phyloP scores from a whole-genome alignment of 2,888 invertebrate species.

The Noctua janthina region DNA sequence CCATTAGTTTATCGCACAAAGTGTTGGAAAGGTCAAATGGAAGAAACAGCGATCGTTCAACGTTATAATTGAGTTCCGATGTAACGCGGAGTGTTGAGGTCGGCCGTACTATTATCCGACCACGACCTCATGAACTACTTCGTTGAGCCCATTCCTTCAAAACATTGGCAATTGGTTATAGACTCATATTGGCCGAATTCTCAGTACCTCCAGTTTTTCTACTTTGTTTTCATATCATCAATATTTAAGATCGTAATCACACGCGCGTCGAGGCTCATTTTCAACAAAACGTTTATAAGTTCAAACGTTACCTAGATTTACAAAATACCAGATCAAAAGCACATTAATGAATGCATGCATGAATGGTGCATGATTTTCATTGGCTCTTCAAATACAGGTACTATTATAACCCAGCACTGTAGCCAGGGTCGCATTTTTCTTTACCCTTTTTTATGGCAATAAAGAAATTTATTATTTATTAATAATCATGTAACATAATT shows the following conservation, averaged over 20 bases:
- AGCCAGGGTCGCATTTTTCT: too few relatives aligned
- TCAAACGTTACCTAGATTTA: neutral
- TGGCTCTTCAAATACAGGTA: too few relatives aligned
- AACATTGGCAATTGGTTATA: slow-evolving; percentile 5
- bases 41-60: slow-evolving; percentile 12
- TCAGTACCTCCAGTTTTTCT: neutral
- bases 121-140: slow-evolving; percentile 36
- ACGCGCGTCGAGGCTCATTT: neutral
- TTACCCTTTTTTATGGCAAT: too few relatives aligned
- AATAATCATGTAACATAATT: too few relatives aligned
- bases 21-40: slow-evolving; percentile 21
- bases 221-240: neutral
- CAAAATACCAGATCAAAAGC: neutral
- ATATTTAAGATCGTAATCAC: neutral
- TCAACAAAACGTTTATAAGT: neutral
- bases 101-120: slow-evolving; percentile 19
- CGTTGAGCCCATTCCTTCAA: neutral
- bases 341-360: neutral
- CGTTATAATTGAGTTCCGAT: slow-evolving; percentile 50
- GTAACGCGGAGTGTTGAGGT: slow-evolving; percentile 27
- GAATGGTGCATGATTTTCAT: too few relatives aligned
- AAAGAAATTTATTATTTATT: too few relatives aligned
- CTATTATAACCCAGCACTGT: too few relatives aligned
- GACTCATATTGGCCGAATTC: neutral
- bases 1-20: slow-evolving; percentile 44